These are phyloP conservation scores for Drosophila ambigua DNA, from an alignment of 1,140 invertebrate genomes.

Conservation along the genomic window DNA sequence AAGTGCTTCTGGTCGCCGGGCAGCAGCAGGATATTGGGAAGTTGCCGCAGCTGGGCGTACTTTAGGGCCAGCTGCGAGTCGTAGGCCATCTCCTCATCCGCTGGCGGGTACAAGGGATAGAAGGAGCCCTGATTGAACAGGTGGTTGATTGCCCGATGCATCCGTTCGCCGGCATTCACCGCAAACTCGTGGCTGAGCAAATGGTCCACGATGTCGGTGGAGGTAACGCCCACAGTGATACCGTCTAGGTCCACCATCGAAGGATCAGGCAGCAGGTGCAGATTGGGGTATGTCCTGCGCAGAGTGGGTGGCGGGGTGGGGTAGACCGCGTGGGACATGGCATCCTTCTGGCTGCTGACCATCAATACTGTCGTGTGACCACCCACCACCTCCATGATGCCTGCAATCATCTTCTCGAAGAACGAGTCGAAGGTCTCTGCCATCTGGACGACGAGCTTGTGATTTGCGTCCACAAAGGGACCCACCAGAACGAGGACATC, in stretches of 20 bases:
- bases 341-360: constrained; percentile 90
- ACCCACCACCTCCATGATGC: constrained; percentile 85
- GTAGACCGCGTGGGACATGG: constrained; percentile 90
- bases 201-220: constrained; percentile 92
- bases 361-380: constrained; percentile 84
- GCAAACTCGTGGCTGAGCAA: constrained; percentile 91
- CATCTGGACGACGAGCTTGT: constrained; percentile 86
- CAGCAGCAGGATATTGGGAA: constrained; percentile 92
- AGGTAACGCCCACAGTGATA: constrained; percentile 90
- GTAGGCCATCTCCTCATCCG: constrained; percentile 86
- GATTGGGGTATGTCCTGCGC: constrained; percentile 85
- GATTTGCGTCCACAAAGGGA: constrained; percentile 91
- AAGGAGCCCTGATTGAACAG: constrained; percentile 91
- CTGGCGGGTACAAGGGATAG: constrained; percentile 92
- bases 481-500: constrained; percentile 92
- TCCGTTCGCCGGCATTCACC: constrained; percentile 86
- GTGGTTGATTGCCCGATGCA: constrained; percentile 89
- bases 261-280: constrained; percentile 91
- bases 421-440: constrained; percentile 88
- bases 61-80: constrained; percentile 89
- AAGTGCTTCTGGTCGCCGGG: constrained; percentile 94
- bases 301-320: constrained; percentile 90
- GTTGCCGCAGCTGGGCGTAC: constrained; percentile 87
- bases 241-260: constrained; percentile 91
- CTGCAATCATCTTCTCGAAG: constrained; percentile 89